Base-by-base conservation (phyloP, 1,140 invertebrate species). In the Panagrolaimus sp. region DNA sequence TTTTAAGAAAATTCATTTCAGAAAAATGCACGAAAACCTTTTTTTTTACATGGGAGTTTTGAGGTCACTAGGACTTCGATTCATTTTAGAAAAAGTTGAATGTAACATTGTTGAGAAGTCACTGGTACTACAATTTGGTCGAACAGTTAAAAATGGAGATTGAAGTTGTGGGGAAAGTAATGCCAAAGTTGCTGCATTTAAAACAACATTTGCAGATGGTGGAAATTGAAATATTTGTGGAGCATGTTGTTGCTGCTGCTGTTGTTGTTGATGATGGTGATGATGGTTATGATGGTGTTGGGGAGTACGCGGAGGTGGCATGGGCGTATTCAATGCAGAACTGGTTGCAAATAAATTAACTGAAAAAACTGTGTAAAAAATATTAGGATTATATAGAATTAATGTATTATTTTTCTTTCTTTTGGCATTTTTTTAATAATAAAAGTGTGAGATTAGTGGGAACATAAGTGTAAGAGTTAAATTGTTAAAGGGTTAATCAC, bases 41-140 rank as follows among this genome's bases (percentile, higher is more conserved):
- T 38, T 38, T 52, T 52, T 28, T 58, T 58, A 58, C 52, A 58
- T 58, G 52, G 52, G 52, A 8, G 52, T 58, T 58, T 58, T 58
- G 21, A 58, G 28, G 28, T 58, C 52, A 3, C 21, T 28, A 12
- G 52, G 52, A 58, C 52, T 58, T 21, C 28, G 52, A 58, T 58
- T 38, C 32, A 38, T 38, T 38, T 38, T 38, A 38, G 32, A 38
- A 38, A 38, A 38, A 38, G 32, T 38, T 38, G 32, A 38, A 38
- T 38, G 32, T 38, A 38, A 38, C 32, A 38, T 38, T 38, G 32
- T 4, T 38, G 21, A 26, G 17, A 58, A 58, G 12, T 58, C 28
- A 28, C 28, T 58, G 21, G 28, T 58, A 28, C 52, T 58, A 28
- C 21, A 58, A 28, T 58, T 58, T 21, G 21, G 52, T 12, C 52